phyloP scores from a whole-genome alignment of 1,140 invertebrate species.

The Hyphantria cunea region DNA sequence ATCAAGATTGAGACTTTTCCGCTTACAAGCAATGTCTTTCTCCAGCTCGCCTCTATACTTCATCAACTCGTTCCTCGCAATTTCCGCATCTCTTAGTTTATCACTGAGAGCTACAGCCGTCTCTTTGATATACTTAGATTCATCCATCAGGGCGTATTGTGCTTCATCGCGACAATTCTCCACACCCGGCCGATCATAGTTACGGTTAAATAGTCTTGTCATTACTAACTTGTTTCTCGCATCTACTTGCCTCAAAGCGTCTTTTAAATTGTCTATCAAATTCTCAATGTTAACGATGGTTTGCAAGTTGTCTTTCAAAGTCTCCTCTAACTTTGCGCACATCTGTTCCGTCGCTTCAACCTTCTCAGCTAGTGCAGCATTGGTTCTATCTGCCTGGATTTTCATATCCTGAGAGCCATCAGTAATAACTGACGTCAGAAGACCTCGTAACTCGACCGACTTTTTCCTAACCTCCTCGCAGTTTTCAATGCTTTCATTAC shows the following conservation, averaged over 20 bases:
- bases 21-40: slow-evolving; percentile 87
- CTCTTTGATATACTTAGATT: slow-evolving; percentile 65
- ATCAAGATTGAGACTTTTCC: slow-evolving; percentile 87
- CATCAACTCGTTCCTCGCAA: slow-evolving; percentile 83
- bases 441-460: slow-evolving; percentile 83
- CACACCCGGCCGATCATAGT: slow-evolving; percentile 83
- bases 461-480: slow-evolving; percentile 84
- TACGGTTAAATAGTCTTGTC: slow-evolving; percentile 86
- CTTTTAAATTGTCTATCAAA: slow-evolving; percentile 84
- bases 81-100: slow-evolving; percentile 84
- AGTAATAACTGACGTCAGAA: slow-evolving; percentile 83
- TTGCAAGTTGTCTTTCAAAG: slow-evolving; percentile 83
- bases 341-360: slow-evolving; percentile 85
- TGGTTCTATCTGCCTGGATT: slow-evolving; percentile 87
- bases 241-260: slow-evolving; percentile 84
- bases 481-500: slow-evolving; percentile 84
- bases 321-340: slow-evolving; percentile 84
- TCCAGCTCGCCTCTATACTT: slow-evolving; percentile 84
- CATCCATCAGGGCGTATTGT: slow-evolving; percentile 82
- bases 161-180: slow-evolving; percentile 88
- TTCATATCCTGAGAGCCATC: slow-evolving; percentile 87
- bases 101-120: slow-evolving; percentile 57
- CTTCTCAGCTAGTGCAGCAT: slow-evolving; percentile 84
- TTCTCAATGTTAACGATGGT: slow-evolving; percentile 87
- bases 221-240: slow-evolving; percentile 87